phyloP scores from a whole-genome alignment of 92 coral and sea anemone genomes.

The Porites cylindrica region DNA sequence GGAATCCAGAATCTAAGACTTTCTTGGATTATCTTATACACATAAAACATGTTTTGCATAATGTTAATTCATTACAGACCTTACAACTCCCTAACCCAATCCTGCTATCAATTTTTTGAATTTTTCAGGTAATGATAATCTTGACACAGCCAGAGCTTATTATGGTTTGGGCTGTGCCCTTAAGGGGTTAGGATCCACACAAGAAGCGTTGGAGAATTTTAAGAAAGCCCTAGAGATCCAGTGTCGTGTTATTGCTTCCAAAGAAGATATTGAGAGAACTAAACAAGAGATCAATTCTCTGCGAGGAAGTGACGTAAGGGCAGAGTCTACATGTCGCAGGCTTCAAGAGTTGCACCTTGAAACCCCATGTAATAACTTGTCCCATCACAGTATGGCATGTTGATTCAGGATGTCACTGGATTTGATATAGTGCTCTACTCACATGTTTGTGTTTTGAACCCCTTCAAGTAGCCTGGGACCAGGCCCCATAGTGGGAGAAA shows the following conservation, averaged over 20 bases:
- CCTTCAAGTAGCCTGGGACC: too few species aligned
- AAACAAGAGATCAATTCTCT: slow-evolving; percentile 40
- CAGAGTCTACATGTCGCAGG: background rate
- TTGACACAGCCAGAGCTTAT: slow-evolving; percentile 81
- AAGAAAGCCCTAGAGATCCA: slow-evolving; percentile 50
- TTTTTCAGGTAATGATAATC: slow-evolving; percentile 59
- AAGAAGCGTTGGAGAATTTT: slow-evolving; percentile 58
- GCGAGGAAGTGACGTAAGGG: background rate
- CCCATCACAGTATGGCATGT: background rate
- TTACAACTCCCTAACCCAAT: background rate
- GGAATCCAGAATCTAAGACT: too few species aligned
- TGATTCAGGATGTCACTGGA: too few species aligned
- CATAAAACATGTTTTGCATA: background rate
- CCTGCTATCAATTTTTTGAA: background rate
- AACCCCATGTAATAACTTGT: background rate
- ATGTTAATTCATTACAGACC: too few species aligned
- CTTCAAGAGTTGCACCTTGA: background rate
- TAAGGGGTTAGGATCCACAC: slow-evolving; percentile 33
- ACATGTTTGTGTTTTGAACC: too few species aligned
- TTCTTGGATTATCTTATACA: too few species aligned
- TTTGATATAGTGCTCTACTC: too few species aligned
- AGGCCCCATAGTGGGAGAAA: too few species aligned
- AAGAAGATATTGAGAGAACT: slow-evolving; percentile 51
- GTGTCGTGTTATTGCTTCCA: slow-evolving; percentile 49
- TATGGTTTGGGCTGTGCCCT: slow-evolving; percentile 76